Conservation (phyloP, 2,888 invertebrate species). For the Limenitis camilla region DNA sequence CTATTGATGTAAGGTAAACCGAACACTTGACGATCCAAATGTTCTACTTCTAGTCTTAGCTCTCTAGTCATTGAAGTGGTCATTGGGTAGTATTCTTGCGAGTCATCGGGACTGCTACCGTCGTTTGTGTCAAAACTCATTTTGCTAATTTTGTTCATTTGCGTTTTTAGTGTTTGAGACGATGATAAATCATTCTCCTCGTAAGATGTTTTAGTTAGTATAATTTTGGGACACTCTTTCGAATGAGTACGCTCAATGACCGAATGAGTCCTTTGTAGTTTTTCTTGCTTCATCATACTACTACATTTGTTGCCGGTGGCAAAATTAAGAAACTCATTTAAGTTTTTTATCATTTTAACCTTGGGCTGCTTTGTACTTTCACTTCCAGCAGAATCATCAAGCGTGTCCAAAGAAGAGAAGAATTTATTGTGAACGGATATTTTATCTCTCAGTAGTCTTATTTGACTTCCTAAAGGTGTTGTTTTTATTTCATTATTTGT, state of each 20-base stretch:
- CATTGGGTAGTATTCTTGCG: constrained; percentile 89
- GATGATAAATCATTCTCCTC: constrained; percentile 43
- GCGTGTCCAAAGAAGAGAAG: constrained; percentile 75
- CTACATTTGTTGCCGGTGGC: constrained; percentile 76
- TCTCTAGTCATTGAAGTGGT: constrained; percentile 91
- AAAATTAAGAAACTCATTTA: constrained; percentile 89
- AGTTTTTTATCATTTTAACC: constrained; percentile 80
- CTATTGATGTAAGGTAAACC: constrained; percentile 69
- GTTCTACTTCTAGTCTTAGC: constrained; percentile 85
- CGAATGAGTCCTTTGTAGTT: constrained; percentile 52
- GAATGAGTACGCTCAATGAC: constrained; percentile 46
- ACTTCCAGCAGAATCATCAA: constrained; percentile 55
- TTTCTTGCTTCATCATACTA: constrained; percentile 38
- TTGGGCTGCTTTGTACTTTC: constrained; percentile 51
- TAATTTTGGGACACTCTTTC: constrained; percentile 53
- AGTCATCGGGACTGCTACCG: constrained; percentile 84
- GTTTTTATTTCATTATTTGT: constrained; percentile 42
- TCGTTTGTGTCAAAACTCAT: constrained; percentile 60
- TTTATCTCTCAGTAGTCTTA: constrained; percentile 55
- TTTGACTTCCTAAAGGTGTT: constrained; percentile 59
- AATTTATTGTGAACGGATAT: constrained; percentile 68
- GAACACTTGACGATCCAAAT: constrained; percentile 88
- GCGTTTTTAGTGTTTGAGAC: constrained; percentile 36
- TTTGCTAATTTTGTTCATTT: constrained; percentile 37
- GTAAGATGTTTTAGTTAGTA: constrained; percentile 50